Base-by-base conservation (phyloP, 64 coral and sea anemone genomes). In the Montipora foliosa region DNA sequence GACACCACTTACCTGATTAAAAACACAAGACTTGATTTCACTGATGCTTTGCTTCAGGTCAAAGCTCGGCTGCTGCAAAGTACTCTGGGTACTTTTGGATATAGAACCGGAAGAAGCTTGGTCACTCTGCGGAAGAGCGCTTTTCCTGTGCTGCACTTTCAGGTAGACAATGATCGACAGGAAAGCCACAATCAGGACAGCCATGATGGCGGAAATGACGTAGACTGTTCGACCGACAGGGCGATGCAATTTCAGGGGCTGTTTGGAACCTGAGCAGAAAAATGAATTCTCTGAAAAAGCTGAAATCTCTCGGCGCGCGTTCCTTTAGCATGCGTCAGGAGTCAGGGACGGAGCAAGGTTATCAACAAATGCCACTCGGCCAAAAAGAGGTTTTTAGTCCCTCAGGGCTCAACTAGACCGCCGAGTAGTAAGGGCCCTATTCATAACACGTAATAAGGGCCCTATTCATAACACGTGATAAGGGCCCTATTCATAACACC, bases 141-240 rank as follows among this genome's bases (percentile, higher is more conserved):
- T 89, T 5, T 90, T 88, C 0, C 86, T 78, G 20, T 99, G 95
- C 62, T 99, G 98, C 44, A 99, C 88, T 77, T 99, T 99, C 11
- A 96, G 90, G 55, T 99, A 99, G 15, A 99, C 98, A 29, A 99
- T 92, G 75, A 96, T 96, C 19, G 98, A 94, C 50, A 99, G 89
- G 76, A 96, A 99, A 5, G 95, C 98, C 11, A 99, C 85, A 10
- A 99, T 90, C 1, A 99, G 84, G 19, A 99, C 98, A 5, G 91
- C 98, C 79, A 96, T 96, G 55, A 99, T 99, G 50, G 78, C 92
- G 55, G 85, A 91, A 49, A 99, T 94, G 17, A 99, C 98, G 90
- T 99, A 99, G 44, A 96, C 96, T 9, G 98, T 99, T 47, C 98
- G 84, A 53, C 75, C 90, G 13, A 84, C 89, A 21, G 95, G 60